phyloP scores from a whole-genome alignment of 37 sponge, comb jelly and placozoan species.

The Cladorhizidae sp. region DNA sequence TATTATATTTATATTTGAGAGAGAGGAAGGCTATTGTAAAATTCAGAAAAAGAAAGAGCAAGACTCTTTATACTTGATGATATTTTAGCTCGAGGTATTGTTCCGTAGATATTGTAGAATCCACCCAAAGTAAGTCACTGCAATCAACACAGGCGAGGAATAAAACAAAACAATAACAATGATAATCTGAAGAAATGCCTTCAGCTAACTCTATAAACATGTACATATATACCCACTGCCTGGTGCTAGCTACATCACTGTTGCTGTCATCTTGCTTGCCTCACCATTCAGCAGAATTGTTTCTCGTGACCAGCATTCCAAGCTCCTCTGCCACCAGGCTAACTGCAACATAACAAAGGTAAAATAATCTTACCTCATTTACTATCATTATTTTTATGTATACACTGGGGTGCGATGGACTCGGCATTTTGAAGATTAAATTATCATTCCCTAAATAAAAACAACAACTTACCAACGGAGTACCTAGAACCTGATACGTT shows the following conservation, averaged over 20 bases:
- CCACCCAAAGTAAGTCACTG: conserved; percentile 75
- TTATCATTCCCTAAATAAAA: neutral
- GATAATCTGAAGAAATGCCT: neutral
- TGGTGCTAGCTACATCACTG: neutral
- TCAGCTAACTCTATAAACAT: neutral
- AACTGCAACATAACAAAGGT: conserved; percentile 5
- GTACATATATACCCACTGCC: neutral
- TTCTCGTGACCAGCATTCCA: conserved; percentile 41
- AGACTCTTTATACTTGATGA: conserved; percentile 72
- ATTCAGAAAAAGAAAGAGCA: no score
- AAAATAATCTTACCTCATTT: neutral
- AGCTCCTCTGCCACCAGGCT: conserved; percentile 49
- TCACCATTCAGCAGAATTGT: conserved; percentile 53
- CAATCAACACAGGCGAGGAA: neutral
- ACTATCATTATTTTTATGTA: neutral
- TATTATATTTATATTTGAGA: no score
- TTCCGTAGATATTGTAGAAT: conserved; percentile 49
- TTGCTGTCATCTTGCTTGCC: neutral
- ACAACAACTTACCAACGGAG: conserved; percentile 59
- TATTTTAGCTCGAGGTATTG: conserved; percentile 57
- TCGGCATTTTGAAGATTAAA: no score
- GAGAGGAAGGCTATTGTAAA: no score
- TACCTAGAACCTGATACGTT: conserved; percentile 66
- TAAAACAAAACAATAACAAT: neutral
- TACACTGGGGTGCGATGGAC: no score